These are phyloP conservation scores for Polyodon spathula DNA, from an alignment of 2,113 vertebrate species.

Conservation along the genomic window DNA sequence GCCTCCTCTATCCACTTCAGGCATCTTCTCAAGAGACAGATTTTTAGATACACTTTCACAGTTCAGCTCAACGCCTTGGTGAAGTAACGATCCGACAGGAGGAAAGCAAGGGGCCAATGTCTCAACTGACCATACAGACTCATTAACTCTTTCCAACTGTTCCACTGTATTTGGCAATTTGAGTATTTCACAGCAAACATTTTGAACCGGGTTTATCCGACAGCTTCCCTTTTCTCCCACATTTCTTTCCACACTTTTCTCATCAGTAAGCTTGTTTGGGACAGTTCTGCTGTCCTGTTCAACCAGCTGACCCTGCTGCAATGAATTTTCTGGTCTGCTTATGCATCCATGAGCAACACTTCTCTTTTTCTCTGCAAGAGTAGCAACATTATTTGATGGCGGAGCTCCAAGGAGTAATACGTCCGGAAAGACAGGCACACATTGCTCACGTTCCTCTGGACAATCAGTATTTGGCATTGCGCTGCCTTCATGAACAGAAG, in stretches of 20 bases:
- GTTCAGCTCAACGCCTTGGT: constrained; percentile 16
- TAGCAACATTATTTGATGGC: constrained; percentile 8
- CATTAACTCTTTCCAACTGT: constrained; percentile 44
- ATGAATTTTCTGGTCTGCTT: not conserved
- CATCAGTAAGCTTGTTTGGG: constrained; percentile 8
- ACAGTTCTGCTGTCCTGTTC: not conserved
- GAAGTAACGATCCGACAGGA: constrained; percentile 27
- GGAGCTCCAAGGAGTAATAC: constrained; percentile 26
- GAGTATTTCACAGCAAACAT: constrained; percentile 32
- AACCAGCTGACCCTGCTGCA: no score
- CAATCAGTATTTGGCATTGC: constrained; percentile 1
- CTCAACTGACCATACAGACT: constrained; percentile 48
- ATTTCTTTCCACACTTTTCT: not conserved
- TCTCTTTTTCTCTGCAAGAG: not conserved
- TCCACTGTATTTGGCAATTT: constrained; percentile 40
- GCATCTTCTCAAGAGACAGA: constrained; percentile 10
- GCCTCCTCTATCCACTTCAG: no score
- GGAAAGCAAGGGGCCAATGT: constrained; percentile 32
- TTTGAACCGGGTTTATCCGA: constrained; percentile 2
- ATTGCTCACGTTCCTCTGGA: constrained; percentile 18
- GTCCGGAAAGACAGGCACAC: constrained; percentile 38
- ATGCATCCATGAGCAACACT: not conserved
- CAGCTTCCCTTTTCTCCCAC: not conserved
- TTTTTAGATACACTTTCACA: constrained; percentile 15
- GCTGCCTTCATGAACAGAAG: constrained; percentile 23